These are phyloP conservation scores for Thinocorus orbignyianus DNA, from an alignment of 2,113 vertebrate genomes.

Conservation along the genomic window DNA sequence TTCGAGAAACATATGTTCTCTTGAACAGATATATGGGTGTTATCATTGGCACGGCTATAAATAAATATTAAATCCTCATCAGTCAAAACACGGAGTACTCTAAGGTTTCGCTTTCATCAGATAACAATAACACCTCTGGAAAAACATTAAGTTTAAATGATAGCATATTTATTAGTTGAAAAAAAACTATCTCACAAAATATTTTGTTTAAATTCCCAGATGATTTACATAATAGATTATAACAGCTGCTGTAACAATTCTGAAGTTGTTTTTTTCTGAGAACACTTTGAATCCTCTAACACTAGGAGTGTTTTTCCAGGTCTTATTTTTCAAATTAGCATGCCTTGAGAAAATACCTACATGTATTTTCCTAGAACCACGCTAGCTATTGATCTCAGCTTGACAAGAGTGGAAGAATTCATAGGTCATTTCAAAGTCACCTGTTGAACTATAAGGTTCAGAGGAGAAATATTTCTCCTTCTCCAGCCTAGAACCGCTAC, in stretches of 20 bases:
- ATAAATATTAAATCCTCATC: constrained; percentile 33
- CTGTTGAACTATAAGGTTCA: constrained; percentile 13
- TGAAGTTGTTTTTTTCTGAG: not conserved
- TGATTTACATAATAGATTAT: constrained; percentile 52
- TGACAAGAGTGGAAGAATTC: not conserved
- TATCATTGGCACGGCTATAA: constrained; percentile 1
- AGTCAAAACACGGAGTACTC: constrained; percentile 30
- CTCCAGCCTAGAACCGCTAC: not conserved
- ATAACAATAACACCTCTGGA: constrained; percentile 40
- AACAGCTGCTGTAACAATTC: constrained; percentile 41
- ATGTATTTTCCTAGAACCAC: not conserved
- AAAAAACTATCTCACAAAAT: constrained; percentile 42
- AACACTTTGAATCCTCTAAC: constrained; percentile 12
- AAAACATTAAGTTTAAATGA: constrained; percentile 32
- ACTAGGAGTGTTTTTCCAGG: constrained; percentile 5
- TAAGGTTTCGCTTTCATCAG: constrained; percentile 43
- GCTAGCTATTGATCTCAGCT: not conserved
- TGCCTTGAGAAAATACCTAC: constrained; percentile 2
- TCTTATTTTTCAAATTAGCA: constrained; percentile 27
- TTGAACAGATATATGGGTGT: constrained; percentile 13
- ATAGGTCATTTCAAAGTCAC: constrained; percentile 46
- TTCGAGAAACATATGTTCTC: constrained; percentile 29
- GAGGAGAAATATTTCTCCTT: not conserved
- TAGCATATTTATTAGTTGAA: constrained; percentile 45
- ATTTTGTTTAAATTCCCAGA: constrained; percentile 48